Percentiles rank a stretch among this genome's conserved stretches.
Evolutionary conservation across 2,797 vertebrate genomes (phyloP).

Genomic region (Gallinago nigripennis): DNA sequence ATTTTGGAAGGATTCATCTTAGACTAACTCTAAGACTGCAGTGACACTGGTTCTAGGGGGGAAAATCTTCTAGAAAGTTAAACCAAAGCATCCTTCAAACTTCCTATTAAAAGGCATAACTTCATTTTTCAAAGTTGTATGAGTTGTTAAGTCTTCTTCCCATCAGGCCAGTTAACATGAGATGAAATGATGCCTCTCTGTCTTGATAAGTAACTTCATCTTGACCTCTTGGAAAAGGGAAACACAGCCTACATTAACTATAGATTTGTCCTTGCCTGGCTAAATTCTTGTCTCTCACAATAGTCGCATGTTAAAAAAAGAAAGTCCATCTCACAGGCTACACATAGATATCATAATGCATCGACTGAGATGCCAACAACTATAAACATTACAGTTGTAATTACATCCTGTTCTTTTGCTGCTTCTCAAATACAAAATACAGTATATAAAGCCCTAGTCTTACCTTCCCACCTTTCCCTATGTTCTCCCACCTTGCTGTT

Average conservation of each 20-base stretch:
- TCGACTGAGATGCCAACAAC: background rate
- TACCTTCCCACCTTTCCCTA: background rate
- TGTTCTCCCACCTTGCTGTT: background rate
- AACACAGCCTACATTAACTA: background rate
- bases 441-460: background rate
- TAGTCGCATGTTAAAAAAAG: background rate
- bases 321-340: background rate
- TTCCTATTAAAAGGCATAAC: background rate
- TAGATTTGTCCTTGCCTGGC: background rate
- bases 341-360: background rate
- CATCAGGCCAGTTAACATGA: background rate
- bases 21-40: background rate
- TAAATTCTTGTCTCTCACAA: background rate
- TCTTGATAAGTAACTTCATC: background rate
- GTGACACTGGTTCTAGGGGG: background rate
- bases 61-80: background rate
- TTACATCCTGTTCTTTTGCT: background rate
- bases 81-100: background rate
- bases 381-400: fast-evolving
- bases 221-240: background rate
- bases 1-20: background rate
- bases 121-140: background rate
- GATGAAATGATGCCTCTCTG: background rate
- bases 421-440: background rate
- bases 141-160: background rate